phyloP scores from a whole-genome alignment of 1,140 invertebrate species.

The Tetraneura akinire region DNA sequence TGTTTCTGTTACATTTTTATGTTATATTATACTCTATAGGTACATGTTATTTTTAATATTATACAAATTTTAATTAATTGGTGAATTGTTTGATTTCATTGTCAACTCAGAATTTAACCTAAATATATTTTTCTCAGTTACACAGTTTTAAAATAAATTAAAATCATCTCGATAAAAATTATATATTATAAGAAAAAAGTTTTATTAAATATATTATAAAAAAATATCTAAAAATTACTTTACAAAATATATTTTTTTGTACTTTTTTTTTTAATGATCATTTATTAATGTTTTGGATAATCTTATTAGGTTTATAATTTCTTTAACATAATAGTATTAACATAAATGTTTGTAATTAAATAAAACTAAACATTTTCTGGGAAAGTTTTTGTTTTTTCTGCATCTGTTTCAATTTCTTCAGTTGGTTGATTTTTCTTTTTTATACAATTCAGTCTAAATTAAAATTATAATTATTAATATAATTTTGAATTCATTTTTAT shows the following conservation, averaged over 20 bases:
- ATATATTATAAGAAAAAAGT: too few relatives aligned
- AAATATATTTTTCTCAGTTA: too few relatives aligned
- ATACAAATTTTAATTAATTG: too few relatives aligned
- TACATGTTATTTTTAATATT: too few relatives aligned
- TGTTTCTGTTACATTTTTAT: too few relatives aligned
- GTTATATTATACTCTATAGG: too few relatives aligned
- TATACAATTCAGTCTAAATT: constrained; percentile 42
- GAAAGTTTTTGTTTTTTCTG: background rate
- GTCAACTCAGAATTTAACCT: too few relatives aligned
- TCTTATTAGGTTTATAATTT: background rate
- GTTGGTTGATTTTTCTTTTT: background rate
- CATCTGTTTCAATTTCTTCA: constrained; percentile 13
- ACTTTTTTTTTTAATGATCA: constrained; percentile 4
- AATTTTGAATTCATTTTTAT: background rate
- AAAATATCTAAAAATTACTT: background rate
- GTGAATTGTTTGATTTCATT: too few relatives aligned
- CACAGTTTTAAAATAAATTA: too few relatives aligned
- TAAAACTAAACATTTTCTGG: constrained; percentile 33
- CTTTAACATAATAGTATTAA: background rate
- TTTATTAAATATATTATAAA: too few relatives aligned
- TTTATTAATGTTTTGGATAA: background rate
- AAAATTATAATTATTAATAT: constrained; percentile 14
- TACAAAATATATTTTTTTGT: background rate
- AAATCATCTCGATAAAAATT: too few relatives aligned
- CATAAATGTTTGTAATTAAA: too few relatives aligned